These are phyloP conservation scores for Tetranychus piercei DNA, from an alignment of 2,888 invertebrate species.

Conservation along the genomic window DNA sequence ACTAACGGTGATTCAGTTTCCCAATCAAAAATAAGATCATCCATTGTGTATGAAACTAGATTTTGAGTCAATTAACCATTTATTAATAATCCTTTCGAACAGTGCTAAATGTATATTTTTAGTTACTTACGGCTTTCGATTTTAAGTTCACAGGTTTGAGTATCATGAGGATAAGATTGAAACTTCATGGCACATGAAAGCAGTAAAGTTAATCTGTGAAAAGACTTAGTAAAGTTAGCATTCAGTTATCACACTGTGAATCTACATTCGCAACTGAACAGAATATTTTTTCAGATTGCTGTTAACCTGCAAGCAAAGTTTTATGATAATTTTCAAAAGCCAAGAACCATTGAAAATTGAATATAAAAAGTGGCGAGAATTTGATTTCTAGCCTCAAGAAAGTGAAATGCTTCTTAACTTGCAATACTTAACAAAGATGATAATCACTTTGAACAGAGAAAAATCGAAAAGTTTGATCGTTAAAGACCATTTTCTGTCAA, in stretches of 20 bases:
- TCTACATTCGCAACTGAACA: neutral
- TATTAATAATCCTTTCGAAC: constrained; percentile 19
- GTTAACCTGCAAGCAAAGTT: too few relatives aligned
- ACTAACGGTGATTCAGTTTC: constrained; percentile 71
- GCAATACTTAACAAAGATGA: too few relatives aligned
- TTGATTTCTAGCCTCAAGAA: too few relatives aligned
- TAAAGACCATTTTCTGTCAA: too few relatives aligned
- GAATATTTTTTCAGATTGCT: too few relatives aligned
- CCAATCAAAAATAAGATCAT: constrained; percentile 84
- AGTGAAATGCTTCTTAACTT: too few relatives aligned
- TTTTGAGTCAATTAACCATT: too few relatives aligned
- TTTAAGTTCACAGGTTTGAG: constrained; percentile 80
- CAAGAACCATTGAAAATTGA: too few relatives aligned
- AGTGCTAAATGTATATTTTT: neutral
- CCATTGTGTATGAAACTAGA: constrained; percentile 77
- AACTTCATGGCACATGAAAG: constrained; percentile 87
- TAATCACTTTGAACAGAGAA: too few relatives aligned
- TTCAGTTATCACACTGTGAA: neutral
- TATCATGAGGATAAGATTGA: constrained; percentile 78
- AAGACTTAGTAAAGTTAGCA: neutral
- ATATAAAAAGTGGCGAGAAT: too few relatives aligned
- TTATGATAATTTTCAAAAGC: too few relatives aligned
- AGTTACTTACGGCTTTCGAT: constrained; percentile 65
- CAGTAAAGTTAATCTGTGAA: constrained; percentile 56
- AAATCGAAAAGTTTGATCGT: too few relatives aligned